Conservation (phyloP, 2,113 vertebrate genomes). For the Harpagus bidentatus region DNA sequence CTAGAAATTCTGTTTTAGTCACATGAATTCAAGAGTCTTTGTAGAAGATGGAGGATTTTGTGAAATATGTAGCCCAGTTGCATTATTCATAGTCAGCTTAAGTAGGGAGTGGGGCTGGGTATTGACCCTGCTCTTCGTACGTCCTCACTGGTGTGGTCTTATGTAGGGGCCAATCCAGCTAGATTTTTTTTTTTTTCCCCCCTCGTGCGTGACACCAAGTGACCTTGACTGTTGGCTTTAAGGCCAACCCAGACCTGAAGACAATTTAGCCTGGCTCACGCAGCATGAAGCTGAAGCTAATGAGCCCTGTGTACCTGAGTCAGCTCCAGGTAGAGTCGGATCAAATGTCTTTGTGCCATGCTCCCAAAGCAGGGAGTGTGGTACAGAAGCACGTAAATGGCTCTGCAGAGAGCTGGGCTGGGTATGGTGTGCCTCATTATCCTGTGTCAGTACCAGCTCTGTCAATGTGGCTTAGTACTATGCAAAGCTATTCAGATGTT, state of each 20-base stretch:
- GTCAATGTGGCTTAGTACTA: background rate
- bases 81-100: background rate
- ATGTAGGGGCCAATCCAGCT: background rate
- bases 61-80: background rate
- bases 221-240: background rate
- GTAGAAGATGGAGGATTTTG: background rate
- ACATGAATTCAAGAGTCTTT: background rate
- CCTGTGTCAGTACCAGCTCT: background rate
- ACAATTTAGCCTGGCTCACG: background rate
- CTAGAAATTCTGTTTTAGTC: background rate
- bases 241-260: background rate
- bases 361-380: background rate
- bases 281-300: background rate
- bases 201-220: background rate
- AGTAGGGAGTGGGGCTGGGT: background rate
- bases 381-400: background rate
- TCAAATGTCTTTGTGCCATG: background rate
- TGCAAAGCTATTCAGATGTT: background rate
- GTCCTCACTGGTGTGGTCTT: accelerated
- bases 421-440: background rate
- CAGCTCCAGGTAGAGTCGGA: background rate
- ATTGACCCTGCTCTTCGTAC: background rate
- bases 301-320: background rate
- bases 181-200: background rate
- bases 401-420: background rate